phyloP scores from a whole-genome alignment of 2,888 invertebrate species.

The Neuroscelio doddi region DNA sequence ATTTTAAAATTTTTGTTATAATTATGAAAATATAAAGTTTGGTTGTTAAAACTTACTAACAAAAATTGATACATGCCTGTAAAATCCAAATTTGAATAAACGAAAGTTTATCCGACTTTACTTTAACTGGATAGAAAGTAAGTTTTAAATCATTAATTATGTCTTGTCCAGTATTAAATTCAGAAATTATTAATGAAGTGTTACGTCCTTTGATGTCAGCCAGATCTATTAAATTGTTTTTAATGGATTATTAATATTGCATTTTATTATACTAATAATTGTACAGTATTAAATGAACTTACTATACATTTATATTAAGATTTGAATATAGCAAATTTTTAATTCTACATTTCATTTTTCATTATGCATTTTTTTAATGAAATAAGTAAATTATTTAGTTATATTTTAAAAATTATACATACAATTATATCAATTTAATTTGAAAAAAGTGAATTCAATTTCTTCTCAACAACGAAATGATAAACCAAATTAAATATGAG shows the following conservation, averaged over 20 bases:
- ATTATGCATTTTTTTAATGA: constrained; percentile 55
- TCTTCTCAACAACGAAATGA: no score
- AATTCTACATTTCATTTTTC: constrained; percentile 57
- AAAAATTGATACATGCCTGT: constrained; percentile 12
- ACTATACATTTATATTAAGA: no score
- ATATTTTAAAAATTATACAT: no score
- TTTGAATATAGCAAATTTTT: no score
- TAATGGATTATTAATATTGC: background rate
- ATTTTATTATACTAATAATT: background rate
- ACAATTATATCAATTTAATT: no score
- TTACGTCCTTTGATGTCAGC: constrained; percentile 7
- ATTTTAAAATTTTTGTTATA: background rate
- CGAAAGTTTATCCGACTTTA: constrained; percentile 16
- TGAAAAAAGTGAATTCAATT: no score
- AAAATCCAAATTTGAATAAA: constrained; percentile 25
- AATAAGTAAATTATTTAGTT: no score
- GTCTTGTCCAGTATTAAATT: constrained; percentile 13
- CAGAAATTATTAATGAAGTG: background rate
- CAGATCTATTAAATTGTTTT: constrained; percentile 8
- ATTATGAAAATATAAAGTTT: background rate
- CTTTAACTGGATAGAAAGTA: constrained; percentile 17
- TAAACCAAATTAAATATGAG: no score
- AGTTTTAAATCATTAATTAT: constrained; percentile 10
- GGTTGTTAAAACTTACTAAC: no score
- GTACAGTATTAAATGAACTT: constrained; percentile 48